Conservation (phyloP, 1,140 invertebrate species). For the Steinernema khuongi region DNA sequence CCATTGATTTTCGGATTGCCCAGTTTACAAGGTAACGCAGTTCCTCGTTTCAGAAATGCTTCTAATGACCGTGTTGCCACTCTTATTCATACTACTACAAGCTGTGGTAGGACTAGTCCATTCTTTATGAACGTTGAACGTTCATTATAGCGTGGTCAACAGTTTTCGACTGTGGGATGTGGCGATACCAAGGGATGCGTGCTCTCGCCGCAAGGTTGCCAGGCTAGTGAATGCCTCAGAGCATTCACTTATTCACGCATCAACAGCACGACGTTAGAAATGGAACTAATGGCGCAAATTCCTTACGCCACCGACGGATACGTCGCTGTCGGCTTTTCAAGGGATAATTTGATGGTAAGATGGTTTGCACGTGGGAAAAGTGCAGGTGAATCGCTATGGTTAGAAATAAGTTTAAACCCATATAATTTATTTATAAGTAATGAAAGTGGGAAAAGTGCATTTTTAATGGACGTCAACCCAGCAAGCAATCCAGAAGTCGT, state of each 20-base stretch:
- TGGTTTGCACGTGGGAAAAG: background rate
- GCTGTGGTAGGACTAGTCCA: too few species aligned
- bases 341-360: background rate
- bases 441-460: too few species aligned
- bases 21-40: background rate
- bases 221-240: background rate
- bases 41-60: background rate
- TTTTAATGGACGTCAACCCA: too few species aligned
- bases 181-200: background rate
- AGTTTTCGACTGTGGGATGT: background rate
- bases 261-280: background rate
- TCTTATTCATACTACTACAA: too few species aligned
- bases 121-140: too few species aligned
- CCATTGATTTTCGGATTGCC: constrained; percentile 1
- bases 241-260: background rate
- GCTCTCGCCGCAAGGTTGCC: background rate
- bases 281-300: background rate
- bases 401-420: too few species aligned
- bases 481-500: too few species aligned
- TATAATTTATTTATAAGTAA: too few species aligned
- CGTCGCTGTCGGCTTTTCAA: background rate
- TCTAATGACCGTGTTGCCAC: background rate
- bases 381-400: too few species aligned
- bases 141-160: too few species aligned
- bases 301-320: background rate